Conservation (phyloP, 2,797 vertebrate genomes). For the Malacoraja senta region DNA sequence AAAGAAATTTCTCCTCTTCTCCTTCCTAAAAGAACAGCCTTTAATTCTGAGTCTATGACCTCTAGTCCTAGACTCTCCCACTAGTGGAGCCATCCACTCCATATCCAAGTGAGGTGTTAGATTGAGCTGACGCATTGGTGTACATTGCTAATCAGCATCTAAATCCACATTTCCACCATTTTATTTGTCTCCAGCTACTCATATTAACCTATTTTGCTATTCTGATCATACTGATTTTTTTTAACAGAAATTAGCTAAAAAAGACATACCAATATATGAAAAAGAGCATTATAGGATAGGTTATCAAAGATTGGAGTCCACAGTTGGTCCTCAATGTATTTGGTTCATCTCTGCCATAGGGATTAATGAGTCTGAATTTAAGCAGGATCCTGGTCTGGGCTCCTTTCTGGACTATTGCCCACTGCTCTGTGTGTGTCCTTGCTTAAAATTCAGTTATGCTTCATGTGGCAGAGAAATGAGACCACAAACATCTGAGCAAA, state of each 20-base stretch:
- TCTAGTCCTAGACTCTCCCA: too few relatives aligned
- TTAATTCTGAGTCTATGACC: too few relatives aligned
- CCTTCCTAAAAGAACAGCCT: too few relatives aligned
- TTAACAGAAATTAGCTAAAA: neutral
- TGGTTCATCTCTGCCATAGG: neutral
- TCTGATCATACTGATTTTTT: neutral
- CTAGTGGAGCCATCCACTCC: too few relatives aligned
- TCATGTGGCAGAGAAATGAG: neutral
- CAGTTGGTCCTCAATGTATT: neutral
- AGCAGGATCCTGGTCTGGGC: neutral
- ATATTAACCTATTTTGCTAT: neutral
- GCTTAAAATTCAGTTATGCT: neutral
- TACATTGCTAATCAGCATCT: neutral
- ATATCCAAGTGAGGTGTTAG: too few relatives aligned
- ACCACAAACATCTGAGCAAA: neutral
- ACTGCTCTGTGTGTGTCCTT: neutral
- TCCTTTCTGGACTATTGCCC: neutral
- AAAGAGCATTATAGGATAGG: neutral
- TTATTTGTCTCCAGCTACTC: neutral
- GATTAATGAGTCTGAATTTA: neutral
- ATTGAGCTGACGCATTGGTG: too few relatives aligned
- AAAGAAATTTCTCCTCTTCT: too few relatives aligned
- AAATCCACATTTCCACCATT: neutral
- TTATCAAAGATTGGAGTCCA: neutral
- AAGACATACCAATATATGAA: neutral